phyloP scores from a whole-genome alignment of 2,888 invertebrate species.

The Tiphia femorata region DNA sequence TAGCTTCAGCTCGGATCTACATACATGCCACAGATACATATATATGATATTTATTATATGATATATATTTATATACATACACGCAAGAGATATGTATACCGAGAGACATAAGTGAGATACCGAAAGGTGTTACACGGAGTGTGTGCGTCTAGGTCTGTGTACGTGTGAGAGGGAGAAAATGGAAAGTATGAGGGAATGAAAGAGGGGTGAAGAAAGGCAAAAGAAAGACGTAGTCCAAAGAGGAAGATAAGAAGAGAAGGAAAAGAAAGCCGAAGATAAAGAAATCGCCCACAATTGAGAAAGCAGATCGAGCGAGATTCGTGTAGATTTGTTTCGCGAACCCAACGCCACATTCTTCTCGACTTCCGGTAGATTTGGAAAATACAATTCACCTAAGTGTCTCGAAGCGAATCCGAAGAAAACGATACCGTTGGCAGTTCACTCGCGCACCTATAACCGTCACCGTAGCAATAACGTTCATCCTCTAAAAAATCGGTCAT shows the following conservation, averaged over 20 bases:
- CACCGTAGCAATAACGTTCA: too few relatives aligned
- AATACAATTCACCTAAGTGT: too few relatives aligned
- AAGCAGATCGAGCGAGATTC: constrained; percentile 7
- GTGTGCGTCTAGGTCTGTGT: neutral
- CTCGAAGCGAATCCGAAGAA: too few relatives aligned
- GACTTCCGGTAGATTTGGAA: too few relatives aligned
- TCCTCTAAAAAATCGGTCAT: too few relatives aligned
- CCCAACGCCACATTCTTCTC: too few relatives aligned
- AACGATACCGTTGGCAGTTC: too few relatives aligned
- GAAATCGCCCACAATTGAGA: constrained; percentile 6
- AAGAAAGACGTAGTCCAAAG: neutral
- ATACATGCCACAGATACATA: constrained; percentile 17
- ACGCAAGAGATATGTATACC: constrained; percentile 23
- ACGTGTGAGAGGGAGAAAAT: neutral
- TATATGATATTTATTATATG: constrained; percentile 21
- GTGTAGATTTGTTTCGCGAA: too few relatives aligned
- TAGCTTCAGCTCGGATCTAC: constrained; percentile 56
- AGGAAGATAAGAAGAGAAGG: neutral
- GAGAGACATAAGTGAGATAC: constrained; percentile 6
- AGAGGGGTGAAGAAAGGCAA: neutral
- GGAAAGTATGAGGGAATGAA: neutral
- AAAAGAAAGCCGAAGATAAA: neutral
- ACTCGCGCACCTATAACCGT: too few relatives aligned
- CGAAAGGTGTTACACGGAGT: neutral
- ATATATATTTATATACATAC: constrained; percentile 8